Conservation (phyloP, 2,797 vertebrate genomes). For the Acanthurus tractus region DNA sequence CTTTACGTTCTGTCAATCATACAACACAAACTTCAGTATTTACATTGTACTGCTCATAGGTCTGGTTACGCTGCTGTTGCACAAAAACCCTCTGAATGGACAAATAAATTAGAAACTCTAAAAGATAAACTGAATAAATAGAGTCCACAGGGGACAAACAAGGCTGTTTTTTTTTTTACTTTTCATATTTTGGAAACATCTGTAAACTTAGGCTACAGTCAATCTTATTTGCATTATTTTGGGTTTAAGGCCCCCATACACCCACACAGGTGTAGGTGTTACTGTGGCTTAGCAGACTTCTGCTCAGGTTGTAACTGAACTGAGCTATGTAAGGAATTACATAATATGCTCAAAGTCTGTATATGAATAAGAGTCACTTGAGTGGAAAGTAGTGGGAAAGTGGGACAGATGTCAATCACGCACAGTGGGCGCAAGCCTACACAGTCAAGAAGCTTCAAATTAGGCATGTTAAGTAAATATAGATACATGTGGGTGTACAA, state of each 20-base stretch:
- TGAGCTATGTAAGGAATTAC: neutral
- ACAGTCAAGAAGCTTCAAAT: neutral
- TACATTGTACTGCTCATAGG: neutral
- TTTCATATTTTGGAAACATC: too few species aligned
- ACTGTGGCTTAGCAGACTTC: neutral
- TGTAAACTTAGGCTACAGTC: too few species aligned
- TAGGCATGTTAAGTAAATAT: neutral
- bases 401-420: slow-evolving; percentile 10
- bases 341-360: neutral
- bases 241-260: slow-evolving; percentile 1
- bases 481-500: neutral
- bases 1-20: neutral
- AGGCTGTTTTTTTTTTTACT: too few species aligned
- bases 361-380: neutral
- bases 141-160: neutral
- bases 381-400: neutral
- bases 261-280: neutral
- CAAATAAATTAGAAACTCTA: neutral
- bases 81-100: neutral
- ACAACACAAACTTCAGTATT: slow-evolving; percentile 13
- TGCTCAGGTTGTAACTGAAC: neutral
- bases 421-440: neutral
- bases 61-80: neutral
- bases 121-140: neutral
- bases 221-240: neutral